Percentiles rank a stretch among this genome's conserved stretches.
Conservation (phyloP, 2,797 vertebrate genomes). For the Arctocebus calabarensis region DNA sequence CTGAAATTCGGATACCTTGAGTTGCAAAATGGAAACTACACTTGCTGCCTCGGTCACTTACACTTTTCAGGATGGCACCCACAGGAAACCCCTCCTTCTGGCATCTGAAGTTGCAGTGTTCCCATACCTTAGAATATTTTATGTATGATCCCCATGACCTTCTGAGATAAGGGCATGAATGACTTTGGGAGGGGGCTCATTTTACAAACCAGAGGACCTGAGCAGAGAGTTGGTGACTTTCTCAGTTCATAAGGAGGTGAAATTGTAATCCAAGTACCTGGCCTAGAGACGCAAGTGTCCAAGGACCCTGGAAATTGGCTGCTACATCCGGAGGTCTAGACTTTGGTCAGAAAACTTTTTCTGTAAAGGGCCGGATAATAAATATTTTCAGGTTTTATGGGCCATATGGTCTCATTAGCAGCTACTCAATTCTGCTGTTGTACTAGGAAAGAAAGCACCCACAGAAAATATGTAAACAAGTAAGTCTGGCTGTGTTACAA, state of each 20-base stretch:
- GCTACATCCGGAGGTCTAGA: not conserved
- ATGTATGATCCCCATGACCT: not conserved
- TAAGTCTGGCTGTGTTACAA: conserved; percentile 26
- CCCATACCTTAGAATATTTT: conserved; percentile 7
- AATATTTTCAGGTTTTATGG: conserved; percentile 59
- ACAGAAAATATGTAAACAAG: conserved; percentile 37
- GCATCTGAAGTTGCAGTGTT: conserved; percentile 16
- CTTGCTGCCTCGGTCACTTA: not conserved
- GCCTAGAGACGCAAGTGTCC: not conserved
- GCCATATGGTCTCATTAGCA: not conserved
- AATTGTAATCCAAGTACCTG: not conserved
- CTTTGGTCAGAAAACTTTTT: not conserved
- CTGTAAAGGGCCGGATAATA: conserved; percentile 16
- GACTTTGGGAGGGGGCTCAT: not conserved
- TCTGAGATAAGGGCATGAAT: conserved; percentile 51
- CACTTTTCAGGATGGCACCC: not conserved
- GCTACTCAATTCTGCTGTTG: not conserved
- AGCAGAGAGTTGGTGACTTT: conserved; percentile 24
- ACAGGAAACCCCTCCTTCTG: not conserved
- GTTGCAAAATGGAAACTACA: conserved; percentile 46
- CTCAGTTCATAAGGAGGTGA: not conserved
- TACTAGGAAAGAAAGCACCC: conserved; percentile 34
- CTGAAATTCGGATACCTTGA: not conserved
- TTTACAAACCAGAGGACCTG: conserved; percentile 53
- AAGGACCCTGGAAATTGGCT: not conserved